Conservation (phyloP, 2,113 vertebrate genomes). For the Nesogale talazaci region DNA sequence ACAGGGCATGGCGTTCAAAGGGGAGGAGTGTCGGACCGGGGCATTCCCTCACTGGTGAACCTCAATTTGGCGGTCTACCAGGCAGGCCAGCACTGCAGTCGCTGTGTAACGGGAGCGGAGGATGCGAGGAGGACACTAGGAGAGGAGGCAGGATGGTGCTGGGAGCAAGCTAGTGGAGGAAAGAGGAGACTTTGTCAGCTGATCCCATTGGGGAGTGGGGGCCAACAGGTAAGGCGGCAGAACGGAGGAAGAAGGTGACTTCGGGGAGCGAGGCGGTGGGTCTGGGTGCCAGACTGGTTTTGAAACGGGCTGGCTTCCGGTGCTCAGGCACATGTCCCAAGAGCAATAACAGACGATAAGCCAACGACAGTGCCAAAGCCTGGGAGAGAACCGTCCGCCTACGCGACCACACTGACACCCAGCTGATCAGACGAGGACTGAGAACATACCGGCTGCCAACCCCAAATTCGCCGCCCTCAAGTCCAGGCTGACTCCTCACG, state of each 20-base stretch:
- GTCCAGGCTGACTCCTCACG: too few relatives aligned
- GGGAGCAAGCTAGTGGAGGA: background rate
- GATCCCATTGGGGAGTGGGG: background rate
- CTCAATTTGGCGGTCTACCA: background rate
- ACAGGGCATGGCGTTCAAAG: constrained; percentile 25
- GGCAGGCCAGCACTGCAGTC: background rate
- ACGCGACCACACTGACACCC: background rate
- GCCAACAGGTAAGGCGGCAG: background rate
- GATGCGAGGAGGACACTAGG: background rate
- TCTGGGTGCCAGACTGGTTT: background rate
- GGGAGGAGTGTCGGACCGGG: background rate
- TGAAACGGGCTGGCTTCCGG: background rate
- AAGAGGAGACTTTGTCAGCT: background rate
- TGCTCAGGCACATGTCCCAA: background rate
- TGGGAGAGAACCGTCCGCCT: background rate
- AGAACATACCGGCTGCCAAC: background rate
- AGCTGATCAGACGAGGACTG: background rate
- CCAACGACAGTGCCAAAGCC: background rate
- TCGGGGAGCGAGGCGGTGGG: background rate
- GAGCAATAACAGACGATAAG: background rate
- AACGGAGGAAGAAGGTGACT: background rate
- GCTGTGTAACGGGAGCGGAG: background rate
- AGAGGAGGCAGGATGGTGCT: background rate
- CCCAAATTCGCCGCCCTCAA: too few relatives aligned
- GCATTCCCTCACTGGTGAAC: background rate